phyloP scores from a whole-genome alignment of 1,140 invertebrate genomes.

The Cyclina sinensis region DNA sequence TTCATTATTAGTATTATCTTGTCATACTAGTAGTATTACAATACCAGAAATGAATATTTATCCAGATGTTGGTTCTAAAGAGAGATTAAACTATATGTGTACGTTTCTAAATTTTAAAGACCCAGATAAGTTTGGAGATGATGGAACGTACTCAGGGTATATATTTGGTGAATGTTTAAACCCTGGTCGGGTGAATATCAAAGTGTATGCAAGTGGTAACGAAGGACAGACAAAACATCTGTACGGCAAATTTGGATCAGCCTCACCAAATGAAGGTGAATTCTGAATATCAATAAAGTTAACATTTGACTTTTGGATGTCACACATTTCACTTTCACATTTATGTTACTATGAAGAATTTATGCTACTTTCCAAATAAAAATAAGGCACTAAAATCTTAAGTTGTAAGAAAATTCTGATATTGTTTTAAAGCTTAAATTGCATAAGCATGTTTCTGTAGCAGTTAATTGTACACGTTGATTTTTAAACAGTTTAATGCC shows the following conservation, averaged over 20 bases:
- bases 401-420: too few species aligned
- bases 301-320: background rate
- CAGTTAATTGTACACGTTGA: too few species aligned
- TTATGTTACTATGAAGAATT: background rate
- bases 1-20: too few species aligned
- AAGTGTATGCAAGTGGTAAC: background rate
- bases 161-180: background rate
- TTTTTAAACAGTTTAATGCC: background rate
- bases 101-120: background rate
- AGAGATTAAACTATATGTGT: too few species aligned
- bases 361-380: background rate
- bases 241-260: background rate
- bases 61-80: too few species aligned
- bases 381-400: background rate
- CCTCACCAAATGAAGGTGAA: background rate
- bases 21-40: too few species aligned
- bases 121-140: background rate
- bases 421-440: too few species aligned
- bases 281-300: background rate
- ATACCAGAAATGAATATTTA: too few species aligned
- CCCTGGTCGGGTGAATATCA: background rate
- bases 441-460: too few species aligned
- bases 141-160: constrained; percentile 26
- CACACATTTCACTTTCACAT: background rate
- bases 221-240: background rate